Conservation (phyloP, 2,888 invertebrate species). For the Corbicula japonica region DNA sequence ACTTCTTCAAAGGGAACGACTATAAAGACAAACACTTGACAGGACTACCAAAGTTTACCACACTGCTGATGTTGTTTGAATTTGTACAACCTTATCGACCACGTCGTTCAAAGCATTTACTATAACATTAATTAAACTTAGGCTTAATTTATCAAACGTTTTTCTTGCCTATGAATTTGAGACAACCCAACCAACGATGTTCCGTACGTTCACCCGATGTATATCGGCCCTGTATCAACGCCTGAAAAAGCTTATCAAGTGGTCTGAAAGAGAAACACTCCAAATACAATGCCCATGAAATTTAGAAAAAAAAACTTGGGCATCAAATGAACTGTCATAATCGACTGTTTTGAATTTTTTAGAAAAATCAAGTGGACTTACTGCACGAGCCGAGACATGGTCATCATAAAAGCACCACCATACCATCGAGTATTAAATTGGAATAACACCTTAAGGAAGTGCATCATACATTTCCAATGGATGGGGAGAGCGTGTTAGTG, state of each 20-base stretch:
- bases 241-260: slow-evolving; percentile 27
- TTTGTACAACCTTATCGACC: no score
- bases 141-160: slow-evolving; percentile 32
- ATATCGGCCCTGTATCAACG: slow-evolving; percentile 29
- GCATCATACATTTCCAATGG: slow-evolving; percentile 36
- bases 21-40: no score
- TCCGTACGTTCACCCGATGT: slow-evolving; percentile 8
- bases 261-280: slow-evolving; percentile 42
- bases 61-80: no score
- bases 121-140: no score
- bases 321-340: slow-evolving; percentile 39
- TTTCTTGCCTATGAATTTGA: slow-evolving; percentile 36
- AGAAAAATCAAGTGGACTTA: slow-evolving; percentile 39
- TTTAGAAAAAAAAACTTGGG: slow-evolving; percentile 48
- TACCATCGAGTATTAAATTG: slow-evolving; percentile 45
- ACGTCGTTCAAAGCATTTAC: no score
- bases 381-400: slow-evolving; percentile 47
- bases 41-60: no score
- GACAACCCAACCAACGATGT: slow-evolving; percentile 20
- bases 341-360: slow-evolving; percentile 48
- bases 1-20: no score
- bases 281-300: slow-evolving; percentile 46
- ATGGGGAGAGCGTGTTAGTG: slow-evolving; percentile 49
- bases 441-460: slow-evolving; percentile 32
- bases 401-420: slow-evolving; percentile 47